These are phyloP conservation scores for Pristis pectinata DNA, from an alignment of 2,797 vertebrate genomes.

Conservation along the genomic window DNA sequence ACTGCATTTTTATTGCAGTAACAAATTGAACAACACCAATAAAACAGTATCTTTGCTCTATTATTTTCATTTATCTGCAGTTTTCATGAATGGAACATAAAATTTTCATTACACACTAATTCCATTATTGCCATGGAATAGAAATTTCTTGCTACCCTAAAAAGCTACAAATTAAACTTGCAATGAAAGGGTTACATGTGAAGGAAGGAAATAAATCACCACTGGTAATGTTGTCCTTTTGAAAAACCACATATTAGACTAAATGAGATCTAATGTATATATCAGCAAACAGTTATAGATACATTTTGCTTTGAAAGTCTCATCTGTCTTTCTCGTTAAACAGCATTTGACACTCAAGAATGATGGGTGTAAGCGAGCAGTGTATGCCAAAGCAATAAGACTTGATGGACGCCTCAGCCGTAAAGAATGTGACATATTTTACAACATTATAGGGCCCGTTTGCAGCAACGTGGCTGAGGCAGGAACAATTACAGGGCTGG, in stretches of 20 bases:
- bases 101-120: not conserved
- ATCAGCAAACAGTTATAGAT: slow-evolving; percentile 68
- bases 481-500: not conserved
- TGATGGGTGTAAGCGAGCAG: slow-evolving; percentile 52
- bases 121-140: not conserved
- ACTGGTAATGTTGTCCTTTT: slow-evolving; percentile 63
- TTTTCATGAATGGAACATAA: not conserved
- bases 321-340: slow-evolving; percentile 64
- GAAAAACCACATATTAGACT: slow-evolving; percentile 68
- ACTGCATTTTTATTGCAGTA: not conserved
- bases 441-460: slow-evolving; percentile 44
- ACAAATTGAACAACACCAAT: not conserved
- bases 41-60: not conserved
- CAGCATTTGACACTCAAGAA: slow-evolving; percentile 59
- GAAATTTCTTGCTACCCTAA: not conserved
- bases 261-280: slow-evolving; percentile 75
- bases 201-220: slow-evolving; percentile 68
- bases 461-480: slow-evolving; percentile 41
- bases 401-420: slow-evolving; percentile 48
- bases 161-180: not conserved
- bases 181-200: slow-evolving; percentile 43
- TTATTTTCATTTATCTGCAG: not conserved
- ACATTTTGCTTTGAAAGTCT: slow-evolving; percentile 70
- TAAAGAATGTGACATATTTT: slow-evolving; percentile 50
- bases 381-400: slow-evolving; percentile 49